These are phyloP conservation scores for Champsocephalus esox DNA, from an alignment of 2,797 vertebrate species.

Conservation along the genomic window DNA sequence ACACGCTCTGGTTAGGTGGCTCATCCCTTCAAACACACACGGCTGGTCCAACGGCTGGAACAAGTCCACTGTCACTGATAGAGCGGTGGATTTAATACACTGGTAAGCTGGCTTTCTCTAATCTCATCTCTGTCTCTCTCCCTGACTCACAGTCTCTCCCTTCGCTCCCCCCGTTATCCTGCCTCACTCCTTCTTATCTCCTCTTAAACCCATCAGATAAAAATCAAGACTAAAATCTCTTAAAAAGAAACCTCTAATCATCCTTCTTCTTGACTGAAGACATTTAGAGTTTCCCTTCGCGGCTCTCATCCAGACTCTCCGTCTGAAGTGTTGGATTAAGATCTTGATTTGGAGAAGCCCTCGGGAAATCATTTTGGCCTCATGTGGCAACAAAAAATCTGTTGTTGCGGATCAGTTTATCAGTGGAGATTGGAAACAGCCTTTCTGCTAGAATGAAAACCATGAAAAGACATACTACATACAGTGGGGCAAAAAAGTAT, in stretches of 20 bases:
- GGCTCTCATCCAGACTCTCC: neutral
- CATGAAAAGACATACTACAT: slow-evolving; percentile 12
- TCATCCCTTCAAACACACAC: slow-evolving; percentile 45
- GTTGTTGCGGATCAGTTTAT: slow-evolving; percentile 18
- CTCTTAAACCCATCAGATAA: slow-evolving; percentile 41
- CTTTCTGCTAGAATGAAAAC: slow-evolving; percentile 27
- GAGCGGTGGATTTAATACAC: slow-evolving; percentile 46
- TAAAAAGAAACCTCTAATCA: slow-evolving; percentile 24
- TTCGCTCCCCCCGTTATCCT: slow-evolving; percentile 2
- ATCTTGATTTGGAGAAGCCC: slow-evolving; percentile 11
- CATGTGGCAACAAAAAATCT: neutral
- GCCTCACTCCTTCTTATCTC: slow-evolving; percentile 24
- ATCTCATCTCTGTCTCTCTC: slow-evolving; percentile 48
- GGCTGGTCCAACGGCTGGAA: slow-evolving; percentile 41
- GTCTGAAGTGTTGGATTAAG: slow-evolving; percentile 12
- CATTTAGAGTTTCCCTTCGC: slow-evolving; percentile 5
- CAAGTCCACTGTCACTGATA: slow-evolving; percentile 54
- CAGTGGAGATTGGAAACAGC: slow-evolving; percentile 8
- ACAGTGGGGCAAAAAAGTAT: neutral
- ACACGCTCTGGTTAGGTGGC: slow-evolving; percentile 39
- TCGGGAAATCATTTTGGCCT: slow-evolving; percentile 10
- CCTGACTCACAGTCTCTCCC: slow-evolving; percentile 1
- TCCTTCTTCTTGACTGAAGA: slow-evolving; percentile 19
- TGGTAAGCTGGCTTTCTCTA: slow-evolving; percentile 56
- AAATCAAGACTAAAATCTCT: slow-evolving; percentile 49